phyloP scores from a whole-genome alignment of 2,113 vertebrate species.

The Trochalopteron elliotii region DNA sequence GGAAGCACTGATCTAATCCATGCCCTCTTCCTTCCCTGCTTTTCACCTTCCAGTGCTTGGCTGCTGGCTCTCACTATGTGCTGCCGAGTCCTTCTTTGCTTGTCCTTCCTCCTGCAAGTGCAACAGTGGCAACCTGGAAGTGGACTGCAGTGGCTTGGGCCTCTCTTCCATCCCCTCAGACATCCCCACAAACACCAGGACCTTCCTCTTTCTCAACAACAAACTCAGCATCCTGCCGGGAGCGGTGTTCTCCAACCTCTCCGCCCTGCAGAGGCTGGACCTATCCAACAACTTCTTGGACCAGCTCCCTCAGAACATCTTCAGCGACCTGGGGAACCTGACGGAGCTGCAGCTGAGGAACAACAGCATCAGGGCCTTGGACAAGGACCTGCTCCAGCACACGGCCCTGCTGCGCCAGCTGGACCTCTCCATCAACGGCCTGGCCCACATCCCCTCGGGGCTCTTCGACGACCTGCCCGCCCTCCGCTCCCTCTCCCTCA shows the following conservation, averaged over 20 bases:
- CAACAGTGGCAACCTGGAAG: constrained; percentile 80
- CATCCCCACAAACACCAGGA: constrained; percentile 84
- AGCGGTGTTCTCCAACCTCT: constrained; percentile 88
- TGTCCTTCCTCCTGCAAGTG: constrained; percentile 91
- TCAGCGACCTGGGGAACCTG: constrained; percentile 88
- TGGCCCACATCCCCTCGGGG: constrained; percentile 87
- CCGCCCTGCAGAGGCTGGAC: constrained; percentile 90
- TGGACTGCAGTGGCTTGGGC: constrained; percentile 90
- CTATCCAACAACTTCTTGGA: constrained; percentile 98
- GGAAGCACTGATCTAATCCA: not conserved
- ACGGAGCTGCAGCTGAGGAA: constrained; percentile 90
- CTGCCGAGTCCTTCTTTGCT: constrained; percentile 70
- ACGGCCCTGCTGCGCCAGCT: constrained; percentile 82
- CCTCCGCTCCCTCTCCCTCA: constrained; percentile 89
- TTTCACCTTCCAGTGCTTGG: constrained; percentile 75
- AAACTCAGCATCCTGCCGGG: constrained; percentile 84
- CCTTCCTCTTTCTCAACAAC: constrained; percentile 94
- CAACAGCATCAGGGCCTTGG: constrained; percentile 92
- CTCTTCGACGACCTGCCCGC: constrained; percentile 86
- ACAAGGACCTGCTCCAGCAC: constrained; percentile 88
- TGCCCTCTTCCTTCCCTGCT: not conserved
- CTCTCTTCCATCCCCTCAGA: constrained; percentile 86
- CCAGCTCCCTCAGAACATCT: constrained; percentile 87
- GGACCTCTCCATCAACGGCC: constrained; percentile 92
- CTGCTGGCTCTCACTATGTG: constrained; percentile 80